phyloP scores from a whole-genome alignment of 2,797 vertebrate species.

The Micropoecilia bifurca region DNA sequence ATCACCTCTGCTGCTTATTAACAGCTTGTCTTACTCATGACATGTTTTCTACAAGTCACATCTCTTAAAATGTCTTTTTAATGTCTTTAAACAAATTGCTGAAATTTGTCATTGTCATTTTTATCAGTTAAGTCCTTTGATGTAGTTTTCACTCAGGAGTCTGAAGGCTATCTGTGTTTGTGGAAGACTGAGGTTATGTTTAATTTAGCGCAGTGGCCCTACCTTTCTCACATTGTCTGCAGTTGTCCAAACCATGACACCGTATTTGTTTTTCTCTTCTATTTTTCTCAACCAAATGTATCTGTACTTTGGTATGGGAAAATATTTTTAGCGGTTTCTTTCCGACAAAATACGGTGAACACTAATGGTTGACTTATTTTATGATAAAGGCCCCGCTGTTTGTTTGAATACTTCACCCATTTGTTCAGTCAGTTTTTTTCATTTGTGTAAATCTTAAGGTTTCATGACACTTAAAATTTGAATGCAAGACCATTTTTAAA shows the following conservation, averaged over 20 bases:
- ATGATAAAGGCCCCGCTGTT: neutral
- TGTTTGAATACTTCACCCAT: neutral
- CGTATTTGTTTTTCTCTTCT: conserved; percentile 26
- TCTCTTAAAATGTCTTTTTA: conserved; percentile 28
- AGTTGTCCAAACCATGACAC: conserved; percentile 25
- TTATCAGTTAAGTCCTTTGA: conserved; percentile 38
- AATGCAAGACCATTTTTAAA: neutral
- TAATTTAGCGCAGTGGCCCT: conserved; percentile 33
- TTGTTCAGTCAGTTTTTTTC: neutral
- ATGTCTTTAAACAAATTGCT: conserved; percentile 27
- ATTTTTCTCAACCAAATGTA: conserved; percentile 19
- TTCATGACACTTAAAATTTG: neutral
- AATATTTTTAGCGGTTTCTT: conserved; percentile 30
- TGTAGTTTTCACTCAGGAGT: conserved; percentile 39
- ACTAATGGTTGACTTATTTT: neutral
- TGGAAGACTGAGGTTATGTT: conserved; percentile 39
- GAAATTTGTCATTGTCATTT: conserved; percentile 41
- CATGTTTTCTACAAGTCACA: conserved; percentile 15
- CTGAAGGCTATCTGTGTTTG: conserved; percentile 49
- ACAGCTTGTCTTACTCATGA: conserved; percentile 16
- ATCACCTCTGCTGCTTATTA: conserved; percentile 12
- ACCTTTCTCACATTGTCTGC: conserved; percentile 26
- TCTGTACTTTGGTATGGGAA: conserved; percentile 38
- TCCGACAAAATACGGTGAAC: conserved; percentile 6
- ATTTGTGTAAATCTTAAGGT: neutral